phyloP scores from a whole-genome alignment of 2,797 vertebrate genomes.

The Rhodeus uyekii region DNA sequence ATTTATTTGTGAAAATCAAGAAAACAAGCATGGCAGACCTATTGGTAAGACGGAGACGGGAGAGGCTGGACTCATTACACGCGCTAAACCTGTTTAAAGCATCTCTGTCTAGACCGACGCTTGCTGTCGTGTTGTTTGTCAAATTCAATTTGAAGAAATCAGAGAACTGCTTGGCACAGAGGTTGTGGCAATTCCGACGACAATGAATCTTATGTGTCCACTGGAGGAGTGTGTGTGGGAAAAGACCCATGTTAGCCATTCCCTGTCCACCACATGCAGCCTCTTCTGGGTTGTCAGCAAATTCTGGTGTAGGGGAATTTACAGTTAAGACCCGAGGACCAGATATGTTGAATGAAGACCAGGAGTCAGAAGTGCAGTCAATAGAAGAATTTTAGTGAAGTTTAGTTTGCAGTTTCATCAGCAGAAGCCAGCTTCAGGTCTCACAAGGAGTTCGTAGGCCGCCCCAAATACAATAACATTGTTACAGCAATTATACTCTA shows the following conservation, averaged over 20 bases:
- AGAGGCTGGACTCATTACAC: constrained; percentile 67
- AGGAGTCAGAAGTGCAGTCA: too few species aligned
- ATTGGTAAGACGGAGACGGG: constrained; percentile 54
- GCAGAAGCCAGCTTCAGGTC: too few species aligned
- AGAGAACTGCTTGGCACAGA: constrained; percentile 61
- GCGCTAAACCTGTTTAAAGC: constrained; percentile 68
- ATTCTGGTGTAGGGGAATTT: too few species aligned
- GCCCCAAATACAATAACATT: too few species aligned
- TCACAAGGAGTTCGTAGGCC: too few species aligned
- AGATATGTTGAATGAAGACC: too few species aligned
- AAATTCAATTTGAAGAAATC: constrained; percentile 75
- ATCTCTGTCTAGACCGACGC: constrained; percentile 60
- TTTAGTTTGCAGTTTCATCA: too few species aligned
- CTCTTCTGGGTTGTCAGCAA: neutral
- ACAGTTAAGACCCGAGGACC: too few species aligned
- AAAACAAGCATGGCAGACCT: constrained; percentile 47
- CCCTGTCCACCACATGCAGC: neutral
- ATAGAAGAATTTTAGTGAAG: too few species aligned
- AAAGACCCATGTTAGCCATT: constrained; percentile 68
- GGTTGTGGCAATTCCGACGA: constrained; percentile 71
- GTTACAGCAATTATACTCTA: too few species aligned
- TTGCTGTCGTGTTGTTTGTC: constrained; percentile 71
- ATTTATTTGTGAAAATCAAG: constrained; percentile 60
- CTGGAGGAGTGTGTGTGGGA: constrained; percentile 59
- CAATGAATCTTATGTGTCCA: constrained; percentile 75